Evolutionary conservation across 2,113 vertebrate species (phyloP).

Genomic region (Cynopterus brachyotis): DNA sequence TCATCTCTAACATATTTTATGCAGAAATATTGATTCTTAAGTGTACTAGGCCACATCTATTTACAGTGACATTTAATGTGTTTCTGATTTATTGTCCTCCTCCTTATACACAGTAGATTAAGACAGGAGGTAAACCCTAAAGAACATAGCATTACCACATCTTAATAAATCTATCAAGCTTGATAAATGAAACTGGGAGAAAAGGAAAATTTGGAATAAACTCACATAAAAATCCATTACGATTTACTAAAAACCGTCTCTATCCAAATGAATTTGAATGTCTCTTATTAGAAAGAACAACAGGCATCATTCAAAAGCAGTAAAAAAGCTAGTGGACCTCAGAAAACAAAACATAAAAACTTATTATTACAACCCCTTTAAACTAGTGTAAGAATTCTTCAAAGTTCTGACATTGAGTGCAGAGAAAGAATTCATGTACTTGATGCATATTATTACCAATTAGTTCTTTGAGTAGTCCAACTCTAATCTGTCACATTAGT

Average conservation of each 20-base stretch:
- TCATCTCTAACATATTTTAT: not conserved
- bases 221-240: constrained; percentile 27
- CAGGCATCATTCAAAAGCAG: not conserved
- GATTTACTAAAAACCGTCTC: constrained; percentile 11
- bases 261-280: not conserved
- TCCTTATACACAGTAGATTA: not conserved
- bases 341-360: not conserved
- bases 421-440: not conserved
- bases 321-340: not conserved
- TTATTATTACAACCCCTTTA: not conserved
- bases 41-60: not conserved
- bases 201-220: not conserved
- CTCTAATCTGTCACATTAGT: not conserved
- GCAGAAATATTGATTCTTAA: not conserved
- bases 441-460: not conserved
- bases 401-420: not conserved
- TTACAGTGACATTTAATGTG: not conserved
- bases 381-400: not conserved
- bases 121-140: not conserved
- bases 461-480: not conserved
- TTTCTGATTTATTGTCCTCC: constrained; percentile 13
- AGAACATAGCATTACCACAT: not conserved
- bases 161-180: not conserved
- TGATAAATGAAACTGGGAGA: not conserved
- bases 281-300: not conserved